A percentile compares a stretch with the other conserved stretches of the same genome.
Evolutionary conservation across 2,888 invertebrate species (phyloP).

Genomic region (Cantharis rufa): DNA sequence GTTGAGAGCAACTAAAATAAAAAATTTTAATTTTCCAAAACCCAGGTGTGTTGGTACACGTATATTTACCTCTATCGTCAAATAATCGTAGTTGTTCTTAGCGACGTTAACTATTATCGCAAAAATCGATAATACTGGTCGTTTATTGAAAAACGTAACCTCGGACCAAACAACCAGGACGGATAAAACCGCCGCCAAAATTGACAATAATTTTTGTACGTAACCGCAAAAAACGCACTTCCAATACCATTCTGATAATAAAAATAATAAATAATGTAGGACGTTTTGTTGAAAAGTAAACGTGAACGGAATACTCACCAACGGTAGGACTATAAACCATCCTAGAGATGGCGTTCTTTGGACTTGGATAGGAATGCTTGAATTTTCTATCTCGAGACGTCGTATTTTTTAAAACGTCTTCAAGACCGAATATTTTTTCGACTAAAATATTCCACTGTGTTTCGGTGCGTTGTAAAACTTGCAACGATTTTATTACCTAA

Average conservation of each 20-base stretch:
- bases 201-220: slow-evolving; percentile 72
- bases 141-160: slow-evolving; percentile 93
- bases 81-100: slow-evolving; percentile 83
- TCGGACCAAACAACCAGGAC: slow-evolving; percentile 98
- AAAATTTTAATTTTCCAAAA: slow-evolving; percentile 2
- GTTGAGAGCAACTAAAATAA: slow-evolving; percentile 85
- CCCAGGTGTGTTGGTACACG: background rate
- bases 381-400: slow-evolving; percentile 63
- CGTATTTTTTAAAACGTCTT: slow-evolving; percentile 85
- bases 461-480: slow-evolving; percentile 90
- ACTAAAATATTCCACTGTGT: slow-evolving; percentile 91
- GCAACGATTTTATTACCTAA: slow-evolving; percentile 83
- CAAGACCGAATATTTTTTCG: slow-evolving; percentile 77
- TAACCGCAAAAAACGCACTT: slow-evolving; percentile 82
- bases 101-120: slow-evolving; percentile 90
- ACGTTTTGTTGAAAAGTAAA: background rate
- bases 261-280: background rate
- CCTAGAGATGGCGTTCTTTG: slow-evolving; percentile 63
- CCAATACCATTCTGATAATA: slow-evolving; percentile 91
- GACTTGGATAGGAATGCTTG: slow-evolving; percentile 72
- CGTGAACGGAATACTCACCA: slow-evolving; percentile 55
- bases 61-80: slow-evolving; percentile 82
- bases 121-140: slow-evolving; percentile 93
- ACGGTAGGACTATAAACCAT: slow-evolving; percentile 69
- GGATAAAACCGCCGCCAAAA: slow-evolving; percentile 78